Base-by-base conservation (phyloP, 1,140 invertebrate genomes). In the Drosophila pachea region DNA sequence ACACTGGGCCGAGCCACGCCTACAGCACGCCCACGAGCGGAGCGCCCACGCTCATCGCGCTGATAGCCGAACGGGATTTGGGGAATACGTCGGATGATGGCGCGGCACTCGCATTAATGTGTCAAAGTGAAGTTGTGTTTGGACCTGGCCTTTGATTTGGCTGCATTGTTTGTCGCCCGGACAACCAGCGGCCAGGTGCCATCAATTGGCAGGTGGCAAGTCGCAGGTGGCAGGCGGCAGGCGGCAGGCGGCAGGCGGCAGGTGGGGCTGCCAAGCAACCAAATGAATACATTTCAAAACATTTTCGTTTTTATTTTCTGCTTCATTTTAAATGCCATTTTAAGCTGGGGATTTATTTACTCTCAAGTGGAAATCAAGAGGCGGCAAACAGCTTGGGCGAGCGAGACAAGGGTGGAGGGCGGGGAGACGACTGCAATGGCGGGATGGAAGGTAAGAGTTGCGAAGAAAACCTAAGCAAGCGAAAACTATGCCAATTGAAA, bases 21-120 rank as follows among this genome's bases (percentile, higher is more conserved):
- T 11, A 38, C 40, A 38, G 22, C 22, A 22, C 22, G 22, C 22
- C 22, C 22, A 22, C 22, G 22, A 22, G 3, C 22, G 22, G 22
- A 22, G 22, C 22, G 22, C 22, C 3, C 22, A 32, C 22, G 22
- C 22, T 22, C 22, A 32, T 49, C 49, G 36, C 78, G 79, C 76
- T 84, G 79, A 84, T 84, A 79, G 79, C 79, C 79, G 70, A 84
- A 76, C 71, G 79, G 79, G 79, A 84, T 74, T 86, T 76, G 76
- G 79, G 79, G 79, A 83, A 76, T 83, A 73, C 64, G 60, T 49
- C 55, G 12, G 53, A 59, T 60, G 45, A 43, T 47, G 68, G 50
- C 31, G 8, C 33, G 49, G 38, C 68, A 31, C 54, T 74, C 47
- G 77, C 64, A 77, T 81, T 81, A 77, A 82, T 70, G 77, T 82